Evolutionary conservation across 2,888 invertebrate species (phyloP).

Genomic region (Drosophila neoperkinsi): DNA sequence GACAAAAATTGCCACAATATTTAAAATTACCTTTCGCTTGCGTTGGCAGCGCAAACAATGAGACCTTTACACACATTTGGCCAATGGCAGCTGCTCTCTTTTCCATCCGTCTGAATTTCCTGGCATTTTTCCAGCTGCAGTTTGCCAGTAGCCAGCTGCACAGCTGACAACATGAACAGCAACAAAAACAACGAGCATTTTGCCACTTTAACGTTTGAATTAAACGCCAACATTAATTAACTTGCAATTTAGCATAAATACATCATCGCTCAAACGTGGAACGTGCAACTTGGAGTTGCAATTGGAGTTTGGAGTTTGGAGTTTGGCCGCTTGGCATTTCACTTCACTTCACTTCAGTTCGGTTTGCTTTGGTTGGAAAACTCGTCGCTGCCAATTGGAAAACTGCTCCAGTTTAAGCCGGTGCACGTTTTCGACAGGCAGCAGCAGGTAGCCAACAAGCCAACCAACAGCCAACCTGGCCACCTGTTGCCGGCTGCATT

Average conservation of each 20-base stretch:
- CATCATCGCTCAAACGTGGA: constrained; percentile 73
- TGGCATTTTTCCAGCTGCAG: constrained; percentile 55
- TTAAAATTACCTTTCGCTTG: constrained; percentile 13
- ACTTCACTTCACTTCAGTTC: constrained; percentile 61
- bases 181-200: constrained; percentile 55
- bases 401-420: constrained; percentile 81
- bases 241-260: constrained; percentile 81
- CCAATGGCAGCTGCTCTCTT: constrained; percentile 43
- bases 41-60: neutral
- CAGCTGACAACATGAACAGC: constrained; percentile 11
- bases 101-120: constrained; percentile 49
- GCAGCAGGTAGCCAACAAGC: constrained; percentile 22
- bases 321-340: constrained; percentile 47
- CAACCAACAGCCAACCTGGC: constrained; percentile 18
- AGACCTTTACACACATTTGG: constrained; percentile 10
- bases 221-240: constrained; percentile 80
- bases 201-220: constrained; percentile 77
- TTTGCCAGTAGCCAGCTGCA: constrained; percentile 52
- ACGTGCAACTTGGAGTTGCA: constrained; percentile 12
- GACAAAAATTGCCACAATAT: neutral
- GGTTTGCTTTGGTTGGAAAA: constrained; percentile 64
- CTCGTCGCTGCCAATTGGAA: constrained; percentile 73
- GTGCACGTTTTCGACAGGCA: constrained; percentile 76
- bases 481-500: constrained; percentile 56
- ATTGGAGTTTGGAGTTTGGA: constrained; percentile 10